A percentile compares a stretch with the other conserved stretches of the same genome.
Evolutionary conservation across 1,140 invertebrate species (phyloP).

Genomic region (Drosophila busckii): DNA sequence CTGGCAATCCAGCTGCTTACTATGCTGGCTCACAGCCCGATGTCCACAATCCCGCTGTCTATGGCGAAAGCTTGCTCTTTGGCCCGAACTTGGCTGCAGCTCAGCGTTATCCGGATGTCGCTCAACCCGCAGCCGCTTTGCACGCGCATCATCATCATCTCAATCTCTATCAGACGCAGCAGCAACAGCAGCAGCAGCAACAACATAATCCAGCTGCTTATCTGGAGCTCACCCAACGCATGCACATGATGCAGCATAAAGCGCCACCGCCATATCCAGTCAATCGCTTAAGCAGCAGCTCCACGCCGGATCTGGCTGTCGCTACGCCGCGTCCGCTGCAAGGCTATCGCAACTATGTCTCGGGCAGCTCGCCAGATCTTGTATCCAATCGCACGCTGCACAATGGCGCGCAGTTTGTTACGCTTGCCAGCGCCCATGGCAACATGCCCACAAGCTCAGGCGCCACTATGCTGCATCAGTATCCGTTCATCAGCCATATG

Average conservation of each 20-base stretch:
- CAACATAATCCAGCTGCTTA: slow-evolving; percentile 47
- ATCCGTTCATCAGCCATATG: slow-evolving; percentile 76
- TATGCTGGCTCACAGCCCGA: slow-evolving; percentile 75
- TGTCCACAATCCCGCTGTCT: slow-evolving; percentile 60
- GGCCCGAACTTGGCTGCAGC: slow-evolving; percentile 59
- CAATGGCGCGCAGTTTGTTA: slow-evolving; percentile 71
- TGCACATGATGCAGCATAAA: slow-evolving; percentile 86
- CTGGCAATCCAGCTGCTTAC: slow-evolving; percentile 45
- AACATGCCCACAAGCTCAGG: slow-evolving; percentile 60
- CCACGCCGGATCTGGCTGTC: slow-evolving; percentile 89
- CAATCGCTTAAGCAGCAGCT: slow-evolving; percentile 85
- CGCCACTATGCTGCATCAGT: slow-evolving; percentile 69
- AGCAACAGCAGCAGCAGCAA: slow-evolving; percentile 42
- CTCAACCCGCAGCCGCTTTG: slow-evolving; percentile 80
- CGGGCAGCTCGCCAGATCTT: slow-evolving; percentile 88
- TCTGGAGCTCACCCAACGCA: slow-evolving; percentile 77
- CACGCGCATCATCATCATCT: slow-evolving; percentile 64
- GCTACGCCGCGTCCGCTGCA: slow-evolving; percentile 80
- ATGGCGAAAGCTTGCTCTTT: slow-evolving; percentile 52
- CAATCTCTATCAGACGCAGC: slow-evolving; percentile 54
- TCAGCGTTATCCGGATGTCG: slow-evolving; percentile 81
- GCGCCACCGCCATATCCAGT: slow-evolving; percentile 90
- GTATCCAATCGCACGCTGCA: slow-evolving; percentile 84
- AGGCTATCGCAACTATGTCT: slow-evolving; percentile 83
- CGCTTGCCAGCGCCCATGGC: slow-evolving; percentile 29